Base-by-base conservation (phyloP, 2,797 vertebrate genomes). In the Rhodeus uyekii region DNA sequence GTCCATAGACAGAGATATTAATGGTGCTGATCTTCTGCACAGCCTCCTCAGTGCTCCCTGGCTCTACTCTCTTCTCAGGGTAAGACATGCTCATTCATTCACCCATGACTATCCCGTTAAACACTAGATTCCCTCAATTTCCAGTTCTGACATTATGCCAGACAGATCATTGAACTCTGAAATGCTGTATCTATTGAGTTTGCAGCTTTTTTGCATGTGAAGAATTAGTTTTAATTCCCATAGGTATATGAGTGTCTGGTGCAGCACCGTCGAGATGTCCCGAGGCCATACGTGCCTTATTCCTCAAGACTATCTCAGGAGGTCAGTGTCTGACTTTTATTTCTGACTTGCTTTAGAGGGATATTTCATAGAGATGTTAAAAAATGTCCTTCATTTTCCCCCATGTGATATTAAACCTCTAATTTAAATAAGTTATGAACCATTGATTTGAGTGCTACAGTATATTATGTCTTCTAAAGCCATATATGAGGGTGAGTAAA, bases 221-320 rank as follows among this genome's bases (percentile, higher is more conserved):
- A 64, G 16, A n/a, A 71, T 71, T 72, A 73, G 38, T 77, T 27
- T 5, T 72, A n/a, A 12, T 24, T 83, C 19, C 61, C 60, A 0
- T 87, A 98, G 97, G 93, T 96, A 14, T 96, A 98, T 24, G 96
- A 97, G 88, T 94, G 95, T 86, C 94, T 99, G 86, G 85, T 96
- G 83, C 91, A 94, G 39, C 96, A 96, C 77, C 91, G 94, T 44
- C 93, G 81, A 46, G 91, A 87, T 80, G 90, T 85, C 18, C 95
- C 95, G 0, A 82, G 64, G 61, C 96, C 97, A 2, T 82, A 92
- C 71, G 90, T 90, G 1, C 87, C 88, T 10, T 93, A 91, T 13
- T 94, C 95, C n/a, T 93, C 91, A 3, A 89, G 77, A 0, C 81
- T 97, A 48, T 94, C 91, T 83, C 89, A 69, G 1, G 96, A 98